Base-by-base conservation (phyloP, 2,113 vertebrate genomes). In the Steatornis caripensis region DNA sequence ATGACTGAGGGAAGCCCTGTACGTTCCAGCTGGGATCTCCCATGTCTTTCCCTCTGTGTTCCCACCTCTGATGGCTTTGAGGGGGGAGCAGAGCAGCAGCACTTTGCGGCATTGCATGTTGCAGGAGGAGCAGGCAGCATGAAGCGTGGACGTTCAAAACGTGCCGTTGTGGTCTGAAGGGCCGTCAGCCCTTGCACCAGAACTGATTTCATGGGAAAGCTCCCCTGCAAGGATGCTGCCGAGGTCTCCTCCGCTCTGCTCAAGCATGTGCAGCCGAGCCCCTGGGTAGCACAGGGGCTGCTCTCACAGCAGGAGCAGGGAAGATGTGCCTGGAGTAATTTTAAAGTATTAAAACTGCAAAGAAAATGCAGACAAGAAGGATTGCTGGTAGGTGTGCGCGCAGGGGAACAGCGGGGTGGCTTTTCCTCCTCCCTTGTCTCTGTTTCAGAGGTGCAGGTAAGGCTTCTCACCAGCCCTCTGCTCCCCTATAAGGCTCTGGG, bases 161-260 rank as follows among this genome's bases (percentile, higher is more conserved):
- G 16, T n/a, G 39, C 53, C 22, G 54, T 10, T 46, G 27, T 15
- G 34, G 34, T 88, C 29, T 75, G 45, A 66, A 1, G 12, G 36
- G 55, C 65, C 87, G 53, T 20, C 5, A 3, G 37, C 64, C n/a
- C 37, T 58, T 30, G 18, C 34, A 65, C 34, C 57, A 90, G 78
- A 62, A 34, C 57, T 69, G 60, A 10, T 32, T 30, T 65, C n/a
- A 2, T 30, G 22, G 81, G 6, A 71, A 89, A 41, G 5, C n/a
- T 82, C 30, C 57, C 29, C 57, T 36, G 23, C 0, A n/a, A n/a
- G n/a, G 5, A 66, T 0, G 2, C 74, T 34, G 62, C 68, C 3
- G 0, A 77, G 48, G 37, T 57, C 74, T 54, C n/a, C n/a, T n/a
- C n/a, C n/a, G 66, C 65, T 61, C 58, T 1, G 24, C 53, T 54